These are phyloP conservation scores for Tragulus kanchil DNA, from an alignment of 2,113 vertebrate species.

Conservation along the genomic window DNA sequence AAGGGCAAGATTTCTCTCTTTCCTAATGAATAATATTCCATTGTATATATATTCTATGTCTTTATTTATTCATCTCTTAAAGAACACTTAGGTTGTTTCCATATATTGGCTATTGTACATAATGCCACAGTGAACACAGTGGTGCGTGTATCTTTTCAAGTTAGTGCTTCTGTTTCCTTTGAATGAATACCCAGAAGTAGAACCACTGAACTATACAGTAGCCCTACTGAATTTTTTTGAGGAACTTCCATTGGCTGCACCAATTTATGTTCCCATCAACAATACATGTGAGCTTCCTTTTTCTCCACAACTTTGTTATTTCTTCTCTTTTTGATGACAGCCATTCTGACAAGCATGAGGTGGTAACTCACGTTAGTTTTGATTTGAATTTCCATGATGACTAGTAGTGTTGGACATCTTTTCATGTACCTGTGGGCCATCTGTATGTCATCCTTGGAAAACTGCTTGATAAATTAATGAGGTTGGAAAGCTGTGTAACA, in stretches of 20 bases:
- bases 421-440: not conserved
- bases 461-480: conserved; percentile 56
- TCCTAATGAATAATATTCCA: not conserved
- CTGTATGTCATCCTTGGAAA: conserved; percentile 41
- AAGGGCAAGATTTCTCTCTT: not conserved
- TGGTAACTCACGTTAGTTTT: not conserved
- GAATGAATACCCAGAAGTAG: not conserved
- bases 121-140: not conserved
- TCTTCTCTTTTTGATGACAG: not conserved
- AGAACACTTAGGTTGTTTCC: not conserved
- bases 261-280: not conserved
- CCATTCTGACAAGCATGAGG: not conserved
- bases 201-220: not conserved
- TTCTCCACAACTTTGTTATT: not conserved
- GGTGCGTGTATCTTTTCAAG: not conserved
- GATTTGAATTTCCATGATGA: conserved; percentile 1
- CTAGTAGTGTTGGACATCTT: not conserved
- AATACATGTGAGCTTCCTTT: not conserved
- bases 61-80: not conserved
- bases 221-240: not conserved
- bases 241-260: not conserved
- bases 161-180: not conserved
- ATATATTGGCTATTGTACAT: not conserved
- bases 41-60: not conserved
- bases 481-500: not conserved